Evolutionary conservation across 1,140 invertebrate species (phyloP), one percentile per base, ranked within the genome.

Genomic region (Penaeus vannamei): DNA sequence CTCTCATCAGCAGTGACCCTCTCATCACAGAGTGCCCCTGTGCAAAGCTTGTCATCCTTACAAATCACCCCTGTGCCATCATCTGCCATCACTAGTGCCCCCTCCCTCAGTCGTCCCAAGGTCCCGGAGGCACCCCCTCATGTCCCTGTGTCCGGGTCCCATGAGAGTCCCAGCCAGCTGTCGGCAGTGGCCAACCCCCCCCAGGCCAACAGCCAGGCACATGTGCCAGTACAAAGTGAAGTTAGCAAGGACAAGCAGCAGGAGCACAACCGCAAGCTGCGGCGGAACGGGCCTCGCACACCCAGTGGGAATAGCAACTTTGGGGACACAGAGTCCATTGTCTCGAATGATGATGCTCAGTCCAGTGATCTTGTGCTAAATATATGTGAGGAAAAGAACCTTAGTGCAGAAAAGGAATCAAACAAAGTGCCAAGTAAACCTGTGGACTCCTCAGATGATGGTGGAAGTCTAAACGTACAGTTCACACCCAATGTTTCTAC

Each of bases 361-460:
- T 90, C 87, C 29, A 89, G 85, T 89, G 89, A 89, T 87, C 61
- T 89, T 53, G 89, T 89, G 22, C 83, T 91, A 22, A 90, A 81
- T 84, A 91, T 91, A 77, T 91, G 91, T 86, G 88, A 91, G 72
- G 91, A 91, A 76, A 91, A 89, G 72, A 91, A 91, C 64, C 86
- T 91, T 17, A 90, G 88, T 83, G 91, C 72, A 29, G 89, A 90
- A 64, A 84, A 86, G 81, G 88, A 90, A 72, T 83, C 86, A 82
- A 86, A 84, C 59, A 84, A 86, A 84, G 85, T 89, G 79, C 85
- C 87, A 86, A 86, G 76, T 86, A 89, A 89, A 83, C 90, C 90
- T 79, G 60, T 89, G 81, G 90, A 91, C 53, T 84, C 89, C 20
- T 87, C 87, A 61, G 87, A 91, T 62, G 87, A 91, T 53, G 77